These are phyloP conservation scores for Drosophila greeni DNA, from an alignment of 2,888 invertebrate genomes.

Conservation along the genomic window DNA sequence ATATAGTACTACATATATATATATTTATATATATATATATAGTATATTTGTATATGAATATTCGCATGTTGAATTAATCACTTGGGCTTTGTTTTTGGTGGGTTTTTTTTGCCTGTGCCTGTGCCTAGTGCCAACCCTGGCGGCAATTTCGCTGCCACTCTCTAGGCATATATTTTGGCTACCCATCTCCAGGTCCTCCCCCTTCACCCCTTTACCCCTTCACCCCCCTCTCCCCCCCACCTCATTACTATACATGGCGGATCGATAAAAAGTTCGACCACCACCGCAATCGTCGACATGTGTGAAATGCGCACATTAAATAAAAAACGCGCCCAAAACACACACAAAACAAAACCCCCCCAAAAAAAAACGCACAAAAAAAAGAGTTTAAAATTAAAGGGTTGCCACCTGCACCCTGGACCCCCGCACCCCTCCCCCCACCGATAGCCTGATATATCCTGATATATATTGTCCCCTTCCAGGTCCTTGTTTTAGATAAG, in stretches of 20 bases:
- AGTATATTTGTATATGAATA: conserved; percentile 63
- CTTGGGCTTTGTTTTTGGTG: conserved; percentile 52
- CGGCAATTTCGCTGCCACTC: conserved; percentile 39
- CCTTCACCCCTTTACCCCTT: too few relatives aligned
- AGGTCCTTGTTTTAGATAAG: conserved; percentile 67
- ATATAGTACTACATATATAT: neutral
- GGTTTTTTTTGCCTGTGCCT: neutral
- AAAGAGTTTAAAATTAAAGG: conserved; percentile 25
- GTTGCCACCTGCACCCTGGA: conserved; percentile 29
- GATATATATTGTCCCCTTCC: neutral
- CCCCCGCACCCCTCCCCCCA: neutral
- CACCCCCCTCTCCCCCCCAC: too few relatives aligned
- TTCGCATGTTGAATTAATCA: conserved; percentile 72
- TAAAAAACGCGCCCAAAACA: conserved; percentile 55
- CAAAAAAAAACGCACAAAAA: neutral
- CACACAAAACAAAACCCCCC: neutral
- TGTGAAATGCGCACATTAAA: conserved; percentile 75
- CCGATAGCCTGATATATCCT: neutral
- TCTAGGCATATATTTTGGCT: conserved; percentile 65
- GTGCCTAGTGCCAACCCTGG: conserved; percentile 18
- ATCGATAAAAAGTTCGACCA: conserved; percentile 72
- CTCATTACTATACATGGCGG: conserved; percentile 56
- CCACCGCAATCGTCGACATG: conserved; percentile 59
- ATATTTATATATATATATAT: neutral
- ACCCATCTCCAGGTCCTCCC: neutral